Percentiles rank a stretch among this genome's conserved stretches.
These are phyloP conservation scores for Thyatira batis DNA, from an alignment of 2,888 invertebrate species.

Conservation along the genomic window DNA sequence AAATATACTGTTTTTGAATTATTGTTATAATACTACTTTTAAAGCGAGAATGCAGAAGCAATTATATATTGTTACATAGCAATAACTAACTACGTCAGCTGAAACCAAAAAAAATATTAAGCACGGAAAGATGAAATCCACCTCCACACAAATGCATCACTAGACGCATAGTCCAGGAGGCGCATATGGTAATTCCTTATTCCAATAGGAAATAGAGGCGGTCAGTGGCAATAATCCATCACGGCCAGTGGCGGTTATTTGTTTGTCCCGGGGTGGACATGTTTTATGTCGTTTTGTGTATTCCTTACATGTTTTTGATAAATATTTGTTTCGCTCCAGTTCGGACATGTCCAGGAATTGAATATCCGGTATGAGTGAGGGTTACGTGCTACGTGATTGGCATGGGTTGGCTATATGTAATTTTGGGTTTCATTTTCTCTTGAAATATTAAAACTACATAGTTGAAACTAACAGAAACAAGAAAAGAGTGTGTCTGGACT, in stretches of 20 bases:
- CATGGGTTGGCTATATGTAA: constrained; percentile 49
- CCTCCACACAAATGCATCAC: constrained; percentile 42
- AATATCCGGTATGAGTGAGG: constrained; percentile 68
- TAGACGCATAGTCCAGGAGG: constrained; percentile 57
- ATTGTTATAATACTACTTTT: no score
- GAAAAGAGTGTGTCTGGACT: no score
- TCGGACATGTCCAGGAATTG: constrained; percentile 78
- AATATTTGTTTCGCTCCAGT: constrained; percentile 77
- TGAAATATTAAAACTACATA: constrained; percentile 26
- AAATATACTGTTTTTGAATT: no score
- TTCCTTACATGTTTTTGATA: constrained; percentile 82
- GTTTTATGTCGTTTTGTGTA: constrained; percentile 80
- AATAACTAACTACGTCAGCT: no score
- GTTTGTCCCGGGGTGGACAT: constrained; percentile 64
- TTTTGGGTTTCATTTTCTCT: constrained; percentile 37
- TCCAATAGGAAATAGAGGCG: constrained; percentile 81
- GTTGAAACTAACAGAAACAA: no score
- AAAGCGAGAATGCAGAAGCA: no score
- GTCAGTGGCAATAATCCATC: constrained; percentile 82
- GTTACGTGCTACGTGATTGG: constrained; percentile 66
- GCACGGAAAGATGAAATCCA: no score
- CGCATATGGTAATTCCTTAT: constrained; percentile 82
- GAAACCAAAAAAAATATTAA: no score
- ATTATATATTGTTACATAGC: no score
- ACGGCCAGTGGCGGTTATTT: constrained; percentile 60